Base-by-base conservation (phyloP, 2,888 invertebrate genomes). In the Eupeodes luniger region DNA sequence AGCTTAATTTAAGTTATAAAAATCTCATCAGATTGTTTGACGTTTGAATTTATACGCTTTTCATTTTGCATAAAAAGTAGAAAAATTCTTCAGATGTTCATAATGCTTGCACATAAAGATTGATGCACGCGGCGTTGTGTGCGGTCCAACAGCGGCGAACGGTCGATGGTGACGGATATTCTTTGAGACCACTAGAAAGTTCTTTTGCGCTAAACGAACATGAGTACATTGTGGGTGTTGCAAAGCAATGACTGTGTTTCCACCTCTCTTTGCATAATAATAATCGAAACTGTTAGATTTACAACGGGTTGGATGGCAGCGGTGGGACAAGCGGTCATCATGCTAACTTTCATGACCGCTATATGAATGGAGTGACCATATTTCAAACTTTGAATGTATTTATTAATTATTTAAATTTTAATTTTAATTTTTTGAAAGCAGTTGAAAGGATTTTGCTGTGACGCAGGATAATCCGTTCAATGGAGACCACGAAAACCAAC, bases 21-120 rank as follows among this genome's bases (percentile, higher is more conserved):
- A 53, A 59, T 44, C 62, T 75, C 66, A 72, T 75, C 82, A 66
- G 51, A 70, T 61, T 72, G 59, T 76, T 80, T 84, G 87, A 84
- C 87, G 77, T 87, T 87, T 87, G 57, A 84, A 87, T 87, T 84
- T 84, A 72, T 77, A 74, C 76, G 75, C 75, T 76, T 79, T 59
- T 76, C 80, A 61, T 72, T 81, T 78, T 74, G 67, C 77, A 57
- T 61, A 61, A 34, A 72, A 19, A 5, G 27, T 44, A 81, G 12
- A 67, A 14, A 59, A 59, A n/a, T 55, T 27, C 27, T 44, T 80
- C 69, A 51, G 47, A 70, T 14, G 47, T 78, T 49, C 19, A 53
- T 62, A 40, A 5, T 5, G 40, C 40, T 40, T 40, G 27, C 6
- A 9, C 78, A 70, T 67, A 47, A 64, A 19, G 11, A 64, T 44